Percentiles rank a stretch among this genome's conserved stretches.
These are phyloP conservation scores for Corythaeola cristata DNA, from an alignment of 2,113 vertebrate species.

Conservation along the genomic window DNA sequence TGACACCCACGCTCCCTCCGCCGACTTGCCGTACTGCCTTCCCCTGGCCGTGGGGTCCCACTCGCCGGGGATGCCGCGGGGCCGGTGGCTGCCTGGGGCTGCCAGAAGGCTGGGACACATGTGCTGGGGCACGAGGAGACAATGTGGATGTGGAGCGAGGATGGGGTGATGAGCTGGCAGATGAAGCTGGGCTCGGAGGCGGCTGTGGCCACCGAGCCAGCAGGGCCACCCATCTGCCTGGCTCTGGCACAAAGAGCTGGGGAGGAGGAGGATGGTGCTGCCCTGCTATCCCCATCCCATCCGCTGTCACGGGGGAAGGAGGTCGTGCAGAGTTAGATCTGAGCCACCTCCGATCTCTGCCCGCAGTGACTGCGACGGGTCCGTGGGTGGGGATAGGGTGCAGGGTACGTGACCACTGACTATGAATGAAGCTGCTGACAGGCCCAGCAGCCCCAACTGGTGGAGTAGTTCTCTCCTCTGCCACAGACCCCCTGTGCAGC, in stretches of 20 bases:
- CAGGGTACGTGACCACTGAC: rapidly evolving
- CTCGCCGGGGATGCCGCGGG: not conserved
- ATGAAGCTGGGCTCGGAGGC: slow-evolving; percentile 36
- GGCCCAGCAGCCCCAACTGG: too few relatives aligned
- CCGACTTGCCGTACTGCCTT: slow-evolving; percentile 54
- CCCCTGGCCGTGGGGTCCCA: not conserved
- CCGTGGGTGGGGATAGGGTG: too few relatives aligned
- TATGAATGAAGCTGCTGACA: not conserved
- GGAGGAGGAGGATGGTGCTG: not conserved
- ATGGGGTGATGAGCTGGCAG: slow-evolving; percentile 20
- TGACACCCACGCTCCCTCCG: slow-evolving; percentile 68
- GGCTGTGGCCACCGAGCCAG: not conserved
- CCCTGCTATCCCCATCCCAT: not conserved
- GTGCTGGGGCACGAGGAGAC: not conserved
- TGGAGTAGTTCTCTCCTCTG: not conserved
- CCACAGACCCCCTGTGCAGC: not conserved
- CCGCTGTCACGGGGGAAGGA: not conserved
- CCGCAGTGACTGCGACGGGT: rapidly evolving
- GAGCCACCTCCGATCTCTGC: not conserved
- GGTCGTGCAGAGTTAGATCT: not conserved
- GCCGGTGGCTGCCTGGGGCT: not conserved
- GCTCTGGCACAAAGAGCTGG: not conserved
- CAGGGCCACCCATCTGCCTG: slow-evolving; percentile 73
- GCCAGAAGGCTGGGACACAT: slow-evolving; percentile 65
- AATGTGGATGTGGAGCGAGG: slow-evolving; percentile 39